Evolutionary conservation across 2,888 invertebrate species (phyloP).

Genomic region (Atethmia centrago): DNA sequence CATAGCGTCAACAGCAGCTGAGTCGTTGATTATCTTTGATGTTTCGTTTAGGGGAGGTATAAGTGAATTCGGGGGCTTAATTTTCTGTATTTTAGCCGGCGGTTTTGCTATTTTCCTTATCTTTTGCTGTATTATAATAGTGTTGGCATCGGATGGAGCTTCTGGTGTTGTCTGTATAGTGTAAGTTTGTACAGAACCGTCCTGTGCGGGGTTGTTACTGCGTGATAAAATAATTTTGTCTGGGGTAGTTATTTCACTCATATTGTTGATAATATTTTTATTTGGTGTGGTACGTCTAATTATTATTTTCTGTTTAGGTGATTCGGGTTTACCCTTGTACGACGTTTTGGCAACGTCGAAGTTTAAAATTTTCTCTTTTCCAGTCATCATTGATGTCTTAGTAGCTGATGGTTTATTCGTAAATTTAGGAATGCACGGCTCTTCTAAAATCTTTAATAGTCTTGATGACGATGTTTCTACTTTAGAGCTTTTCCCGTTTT

Average conservation of each 20-base stretch:
- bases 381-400: slow-evolving; percentile 79
- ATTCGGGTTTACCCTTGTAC: slow-evolving; percentile 78
- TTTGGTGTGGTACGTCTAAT: slow-evolving; percentile 82
- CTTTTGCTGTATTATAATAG: slow-evolving; percentile 85
- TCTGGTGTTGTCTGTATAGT: slow-evolving; percentile 85
- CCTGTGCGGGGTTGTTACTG: slow-evolving; percentile 76
- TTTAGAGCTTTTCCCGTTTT: slow-evolving; percentile 72
- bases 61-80: slow-evolving; percentile 80
- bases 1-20: slow-evolving; percentile 83
- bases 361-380: slow-evolving; percentile 87
- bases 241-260: slow-evolving; percentile 78
- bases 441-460: slow-evolving; percentile 90
- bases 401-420: slow-evolving; percentile 74
- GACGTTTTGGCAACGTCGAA: slow-evolving; percentile 84
- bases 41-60: slow-evolving; percentile 74
- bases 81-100: slow-evolving; percentile 81
- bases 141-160: slow-evolving; percentile 78
- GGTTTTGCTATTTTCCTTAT: slow-evolving; percentile 82
- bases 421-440: slow-evolving; percentile 81
- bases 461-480: slow-evolving; percentile 88
- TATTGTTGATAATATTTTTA: slow-evolving; percentile 80
- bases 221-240: slow-evolving; percentile 87
- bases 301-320: slow-evolving; percentile 86
- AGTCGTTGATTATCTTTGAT: slow-evolving; percentile 70
- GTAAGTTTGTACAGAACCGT: slow-evolving; percentile 85